These are phyloP conservation scores for Ptychodera flava DNA, from an alignment of 35 echinoderm and acorn worm species.

Conservation along the genomic window DNA sequence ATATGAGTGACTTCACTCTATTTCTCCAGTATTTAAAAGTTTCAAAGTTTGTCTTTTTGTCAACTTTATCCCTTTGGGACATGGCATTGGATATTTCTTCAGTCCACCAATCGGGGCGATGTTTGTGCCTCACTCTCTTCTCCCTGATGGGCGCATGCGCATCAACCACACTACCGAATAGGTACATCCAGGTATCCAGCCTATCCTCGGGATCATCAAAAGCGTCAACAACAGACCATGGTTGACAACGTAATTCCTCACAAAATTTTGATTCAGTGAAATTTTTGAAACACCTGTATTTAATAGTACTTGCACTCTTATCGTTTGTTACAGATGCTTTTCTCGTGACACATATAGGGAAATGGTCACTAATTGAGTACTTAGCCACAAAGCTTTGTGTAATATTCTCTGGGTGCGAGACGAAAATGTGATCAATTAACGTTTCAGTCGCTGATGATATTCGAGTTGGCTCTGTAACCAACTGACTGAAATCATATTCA, in stretches of 20 bases:
- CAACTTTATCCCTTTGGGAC: neutral
- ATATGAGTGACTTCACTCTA: conserved; percentile 16
- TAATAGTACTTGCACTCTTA: neutral
- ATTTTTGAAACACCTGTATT: neutral
- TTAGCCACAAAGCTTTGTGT: conserved; percentile 13
- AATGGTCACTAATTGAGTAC: conserved; percentile 25
- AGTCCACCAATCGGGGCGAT: neutral
- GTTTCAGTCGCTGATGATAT: neutral
- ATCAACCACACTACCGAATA: neutral
- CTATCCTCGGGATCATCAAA: neutral
- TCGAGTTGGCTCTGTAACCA: conserved; percentile 17
- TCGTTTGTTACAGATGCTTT: neutral
- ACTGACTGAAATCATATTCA: conserved; percentile 15
- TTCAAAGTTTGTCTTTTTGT: neutral
- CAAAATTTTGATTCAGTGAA: neutral
- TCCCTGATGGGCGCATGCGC: conserved; percentile 7
- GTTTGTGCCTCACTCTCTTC: conserved; percentile 2
- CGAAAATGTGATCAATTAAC: conserved; percentile 24
- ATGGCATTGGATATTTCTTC: neutral
- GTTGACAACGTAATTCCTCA: neutral
- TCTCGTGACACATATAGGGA: conserved; percentile 1
- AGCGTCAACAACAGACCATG: neutral
- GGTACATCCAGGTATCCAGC: neutral
- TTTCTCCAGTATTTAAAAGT: conserved; percentile 31
- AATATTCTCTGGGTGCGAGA: conserved; percentile 13